phyloP scores from a whole-genome alignment of 2,888 invertebrate genomes.

The Diabrotica balteata region DNA sequence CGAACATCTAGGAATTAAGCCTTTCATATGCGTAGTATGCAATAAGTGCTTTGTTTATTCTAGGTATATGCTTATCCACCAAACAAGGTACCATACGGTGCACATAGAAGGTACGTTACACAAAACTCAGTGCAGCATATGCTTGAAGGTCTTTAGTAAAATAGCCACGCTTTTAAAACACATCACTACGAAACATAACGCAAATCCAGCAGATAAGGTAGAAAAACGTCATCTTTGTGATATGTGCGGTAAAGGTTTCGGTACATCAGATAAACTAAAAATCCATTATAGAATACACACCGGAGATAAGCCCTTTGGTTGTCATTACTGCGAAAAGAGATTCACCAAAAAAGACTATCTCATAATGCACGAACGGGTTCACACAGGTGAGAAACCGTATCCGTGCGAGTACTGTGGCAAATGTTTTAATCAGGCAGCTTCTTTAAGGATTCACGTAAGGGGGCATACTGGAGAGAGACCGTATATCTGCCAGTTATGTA shows the following conservation, averaged over 20 bases:
- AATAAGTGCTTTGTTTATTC: slow-evolving; percentile 57
- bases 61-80: slow-evolving; percentile 51
- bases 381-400: slow-evolving; percentile 56
- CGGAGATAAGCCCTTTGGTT: slow-evolving; percentile 51
- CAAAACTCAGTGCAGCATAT: slow-evolving; percentile 55
- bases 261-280: slow-evolving; percentile 48
- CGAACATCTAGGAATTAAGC: slow-evolving; percentile 58
- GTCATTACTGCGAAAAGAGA: slow-evolving; percentile 50
- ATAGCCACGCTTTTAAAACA: slow-evolving; percentile 60
- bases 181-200: slow-evolving; percentile 55
- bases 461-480: slow-evolving; percentile 54
- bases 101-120: slow-evolving; percentile 59
- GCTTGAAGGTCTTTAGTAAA: slow-evolving; percentile 53
- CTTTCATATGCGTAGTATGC: slow-evolving; percentile 61
- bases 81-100: slow-evolving; percentile 53
- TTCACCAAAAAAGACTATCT: slow-evolving; percentile 53
- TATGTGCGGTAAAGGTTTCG: slow-evolving; percentile 52
- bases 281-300: slow-evolving; percentile 50
- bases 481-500: slow-evolving; percentile 52
- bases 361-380: slow-evolving; percentile 55
- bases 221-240: slow-evolving; percentile 50
- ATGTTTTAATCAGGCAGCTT: slow-evolving; percentile 52
- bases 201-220: slow-evolving; percentile 36
- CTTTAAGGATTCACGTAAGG: slow-evolving; percentile 51
- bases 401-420: slow-evolving; percentile 56